phyloP scores from a whole-genome alignment of 2,113 vertebrate genomes.

The Phaethornis superciliosus region DNA sequence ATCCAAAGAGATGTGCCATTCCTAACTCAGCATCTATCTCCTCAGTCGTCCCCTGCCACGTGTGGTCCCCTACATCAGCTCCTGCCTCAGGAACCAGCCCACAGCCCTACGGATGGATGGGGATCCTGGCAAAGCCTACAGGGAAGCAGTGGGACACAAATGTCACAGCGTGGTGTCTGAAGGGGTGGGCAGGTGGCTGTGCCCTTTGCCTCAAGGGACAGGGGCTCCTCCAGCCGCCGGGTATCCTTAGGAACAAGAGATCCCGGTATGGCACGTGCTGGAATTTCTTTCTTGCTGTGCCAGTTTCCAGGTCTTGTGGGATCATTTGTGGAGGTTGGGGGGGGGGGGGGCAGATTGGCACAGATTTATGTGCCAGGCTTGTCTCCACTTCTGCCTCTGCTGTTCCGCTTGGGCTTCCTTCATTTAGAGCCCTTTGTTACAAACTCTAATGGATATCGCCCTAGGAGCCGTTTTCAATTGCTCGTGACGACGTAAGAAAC shows the following conservation, averaged over 20 bases:
- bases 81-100: not conserved
- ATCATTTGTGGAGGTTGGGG: not conserved
- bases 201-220: not conserved
- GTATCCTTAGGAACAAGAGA: not conserved
- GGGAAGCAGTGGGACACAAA: not conserved
- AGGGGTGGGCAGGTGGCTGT: not conserved
- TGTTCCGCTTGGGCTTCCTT: slow-evolving; percentile 45
- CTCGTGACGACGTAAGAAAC: slow-evolving; percentile 46
- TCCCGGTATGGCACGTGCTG: not conserved
- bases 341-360: slow-evolving; percentile 33
- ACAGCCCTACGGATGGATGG: not conserved
- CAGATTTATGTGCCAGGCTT: slow-evolving; percentile 48
- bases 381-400: slow-evolving; percentile 22
- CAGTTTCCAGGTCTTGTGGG: slow-evolving; percentile 13
- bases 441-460: slow-evolving; percentile 60
- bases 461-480: slow-evolving; percentile 65
- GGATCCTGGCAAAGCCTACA: not conserved
- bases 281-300: slow-evolving; percentile 51
- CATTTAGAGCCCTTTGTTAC: slow-evolving; percentile 64
- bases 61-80: not conserved
- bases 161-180: not conserved
- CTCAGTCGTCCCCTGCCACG: not conserved
- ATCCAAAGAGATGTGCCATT: not conserved
- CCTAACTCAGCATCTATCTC: not conserved
- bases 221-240: not conserved